phyloP scores from a whole-genome alignment of 2,113 vertebrate species.

The Spilogale gracilis region DNA sequence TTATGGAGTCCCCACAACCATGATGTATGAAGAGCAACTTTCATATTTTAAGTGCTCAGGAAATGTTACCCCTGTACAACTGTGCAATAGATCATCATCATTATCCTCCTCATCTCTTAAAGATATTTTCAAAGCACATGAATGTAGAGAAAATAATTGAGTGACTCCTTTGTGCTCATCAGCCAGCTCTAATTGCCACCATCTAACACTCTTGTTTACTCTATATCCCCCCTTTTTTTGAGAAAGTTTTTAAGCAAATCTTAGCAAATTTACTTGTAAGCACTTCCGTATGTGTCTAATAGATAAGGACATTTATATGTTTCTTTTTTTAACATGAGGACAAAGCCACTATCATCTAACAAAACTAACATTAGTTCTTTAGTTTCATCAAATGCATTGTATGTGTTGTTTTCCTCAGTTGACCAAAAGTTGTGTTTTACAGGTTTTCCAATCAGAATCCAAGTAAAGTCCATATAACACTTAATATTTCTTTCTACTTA shows the following conservation, averaged over 20 bases:
- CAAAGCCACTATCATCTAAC: not conserved
- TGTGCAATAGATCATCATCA: not conserved
- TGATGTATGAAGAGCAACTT: not conserved
- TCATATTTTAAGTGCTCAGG: not conserved
- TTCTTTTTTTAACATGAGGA: not conserved
- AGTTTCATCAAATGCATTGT: not conserved
- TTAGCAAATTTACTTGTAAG: not conserved
- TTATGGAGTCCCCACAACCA: too few species aligned
- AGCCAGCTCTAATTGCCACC: not conserved
- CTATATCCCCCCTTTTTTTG: not conserved
- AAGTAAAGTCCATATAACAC: not conserved
- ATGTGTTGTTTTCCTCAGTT: not conserved
- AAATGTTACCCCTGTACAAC: not conserved
- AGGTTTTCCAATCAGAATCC: not conserved
- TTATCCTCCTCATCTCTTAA: not conserved
- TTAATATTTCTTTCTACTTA: not conserved
- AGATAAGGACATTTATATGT: not conserved
- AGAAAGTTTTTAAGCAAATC: not conserved
- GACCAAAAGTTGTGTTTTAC: not conserved
- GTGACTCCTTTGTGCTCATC: not conserved
- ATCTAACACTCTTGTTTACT: not conserved
- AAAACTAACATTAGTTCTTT: not conserved
- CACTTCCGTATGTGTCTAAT: not conserved
- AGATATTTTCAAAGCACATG: not conserved
- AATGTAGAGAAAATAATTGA: not conserved